Evolutionary conservation across 2,888 invertebrate genomes (phyloP).

Genomic region (Ophion slaviceki): DNA sequence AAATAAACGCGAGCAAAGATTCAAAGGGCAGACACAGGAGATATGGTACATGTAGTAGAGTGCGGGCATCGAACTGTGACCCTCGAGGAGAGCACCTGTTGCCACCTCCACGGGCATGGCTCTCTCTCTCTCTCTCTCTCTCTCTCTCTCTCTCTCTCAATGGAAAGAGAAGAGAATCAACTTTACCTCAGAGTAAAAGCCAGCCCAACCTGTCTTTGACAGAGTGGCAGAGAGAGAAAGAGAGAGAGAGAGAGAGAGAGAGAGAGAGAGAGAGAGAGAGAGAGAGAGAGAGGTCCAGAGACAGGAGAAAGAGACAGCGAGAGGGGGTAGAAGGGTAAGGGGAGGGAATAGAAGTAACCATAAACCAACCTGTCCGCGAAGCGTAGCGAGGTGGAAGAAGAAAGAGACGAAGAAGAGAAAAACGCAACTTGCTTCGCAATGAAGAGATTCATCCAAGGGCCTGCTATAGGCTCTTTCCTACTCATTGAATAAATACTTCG

Average conservation of each 20-base stretch:
- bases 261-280: not conserved
- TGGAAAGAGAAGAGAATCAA: constrained; percentile 52
- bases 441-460: constrained; percentile 64
- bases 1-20: constrained; percentile 11
- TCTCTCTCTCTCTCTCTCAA: constrained; percentile 71
- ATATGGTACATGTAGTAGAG: constrained; percentile 52
- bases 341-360: constrained; percentile 43
- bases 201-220: constrained; percentile 60
- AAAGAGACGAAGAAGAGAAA: constrained; percentile 39
- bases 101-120: constrained; percentile 76
- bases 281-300: constrained; percentile 21
- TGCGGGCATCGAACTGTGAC: constrained; percentile 81
- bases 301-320: not conserved
- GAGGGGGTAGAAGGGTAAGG: not conserved
- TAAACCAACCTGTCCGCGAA: constrained; percentile 66
- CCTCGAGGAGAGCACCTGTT: constrained; percentile 79
- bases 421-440: constrained; percentile 61
- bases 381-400: constrained; percentile 63
- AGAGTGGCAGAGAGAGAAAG: constrained; percentile 4
- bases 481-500: not conserved
- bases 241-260: constrained; percentile 2
- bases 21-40: constrained; percentile 8
- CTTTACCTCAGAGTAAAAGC: constrained; percentile 44
- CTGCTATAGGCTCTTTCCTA: not conserved
- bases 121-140: constrained; percentile 63